Percentiles rank a stretch among this genome's conserved stretches.
Evolutionary conservation across 2,113 vertebrate genomes (phyloP).

Genomic region (Campylorhamphus procurvoides): DNA sequence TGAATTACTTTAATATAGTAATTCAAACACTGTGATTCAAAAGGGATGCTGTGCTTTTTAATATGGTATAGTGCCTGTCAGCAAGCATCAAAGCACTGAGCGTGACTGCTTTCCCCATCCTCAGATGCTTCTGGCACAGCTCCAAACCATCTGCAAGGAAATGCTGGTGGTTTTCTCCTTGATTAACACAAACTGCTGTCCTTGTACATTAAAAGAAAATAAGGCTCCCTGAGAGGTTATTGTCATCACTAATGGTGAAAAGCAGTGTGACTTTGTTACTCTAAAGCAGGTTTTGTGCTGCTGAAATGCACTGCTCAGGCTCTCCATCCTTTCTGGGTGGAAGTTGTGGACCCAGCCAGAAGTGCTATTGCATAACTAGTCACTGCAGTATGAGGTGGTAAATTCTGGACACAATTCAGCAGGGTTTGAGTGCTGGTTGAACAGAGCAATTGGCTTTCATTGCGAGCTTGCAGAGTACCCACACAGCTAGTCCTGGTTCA

Average conservation of each 20-base stretch:
- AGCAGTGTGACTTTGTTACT: neutral
- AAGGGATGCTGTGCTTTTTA: neutral
- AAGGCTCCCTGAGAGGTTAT: neutral
- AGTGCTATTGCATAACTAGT: too few species aligned
- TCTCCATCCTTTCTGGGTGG: neutral
- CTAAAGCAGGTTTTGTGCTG: neutral
- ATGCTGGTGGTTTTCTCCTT: neutral
- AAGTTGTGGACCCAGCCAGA: neutral
- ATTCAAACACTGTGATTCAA: neutral
- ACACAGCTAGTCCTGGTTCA: rapidly evolving
- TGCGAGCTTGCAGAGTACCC: neutral
- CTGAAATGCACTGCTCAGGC: neutral
- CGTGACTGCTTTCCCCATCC: neutral
- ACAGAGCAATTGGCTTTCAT: too few species aligned
- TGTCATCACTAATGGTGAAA: neutral
- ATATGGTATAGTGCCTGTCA: neutral
- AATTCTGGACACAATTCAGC: rapidly evolving
- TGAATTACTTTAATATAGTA: neutral
- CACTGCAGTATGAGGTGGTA: rapidly evolving
- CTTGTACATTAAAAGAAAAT: neutral
- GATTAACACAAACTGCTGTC: neutral
- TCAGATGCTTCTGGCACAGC: neutral
- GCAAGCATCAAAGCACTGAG: neutral
- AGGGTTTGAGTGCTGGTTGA: neutral
- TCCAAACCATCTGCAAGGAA: neutral